Conservation (phyloP, 2,888 invertebrate genomes). For the Tinea semifulvella region DNA sequence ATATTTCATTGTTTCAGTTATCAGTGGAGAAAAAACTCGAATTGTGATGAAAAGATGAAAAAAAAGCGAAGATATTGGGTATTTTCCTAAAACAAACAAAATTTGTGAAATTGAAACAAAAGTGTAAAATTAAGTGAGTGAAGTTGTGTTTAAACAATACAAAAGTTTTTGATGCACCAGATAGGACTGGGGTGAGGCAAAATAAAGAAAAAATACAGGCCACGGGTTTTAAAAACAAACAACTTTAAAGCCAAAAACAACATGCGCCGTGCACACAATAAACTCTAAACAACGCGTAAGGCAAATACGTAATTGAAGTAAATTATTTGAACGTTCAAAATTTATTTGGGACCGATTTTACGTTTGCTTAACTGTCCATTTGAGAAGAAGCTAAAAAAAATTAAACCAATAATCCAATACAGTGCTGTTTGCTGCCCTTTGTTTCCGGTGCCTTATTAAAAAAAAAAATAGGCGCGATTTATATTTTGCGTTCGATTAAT, state of each 20-base stretch:
- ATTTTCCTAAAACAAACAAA: background rate
- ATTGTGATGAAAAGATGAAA: conserved; percentile 8
- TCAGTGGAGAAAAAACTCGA: background rate
- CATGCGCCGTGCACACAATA: background rate
- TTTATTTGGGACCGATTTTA: conserved; percentile 50
- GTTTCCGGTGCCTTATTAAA: background rate
- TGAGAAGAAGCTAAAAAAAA: conserved; percentile 16
- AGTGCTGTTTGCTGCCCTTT: background rate
- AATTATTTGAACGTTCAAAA: conserved; percentile 30
- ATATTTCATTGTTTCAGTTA: conserved; percentile 13
- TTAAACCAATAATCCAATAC: conserved; percentile 10
- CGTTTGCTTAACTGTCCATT: conserved; percentile 39
- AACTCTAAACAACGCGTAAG: conserved; percentile 31
- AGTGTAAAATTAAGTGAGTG: background rate
- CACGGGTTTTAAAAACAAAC: no score
- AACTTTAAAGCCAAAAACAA: background rate
- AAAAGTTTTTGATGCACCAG: conserved; percentile 31
- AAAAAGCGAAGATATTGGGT: conserved; percentile 13
- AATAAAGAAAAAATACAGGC: no score
- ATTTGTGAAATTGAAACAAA: background rate
- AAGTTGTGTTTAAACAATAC: conserved; percentile 1
- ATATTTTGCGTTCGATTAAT: no score
- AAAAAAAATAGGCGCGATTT: no score
- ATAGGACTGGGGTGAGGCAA: conserved; percentile 39
- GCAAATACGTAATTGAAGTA: conserved; percentile 49